Conservation (phyloP, 2,797 vertebrate genomes). For the Furcifer pardalis region DNA sequence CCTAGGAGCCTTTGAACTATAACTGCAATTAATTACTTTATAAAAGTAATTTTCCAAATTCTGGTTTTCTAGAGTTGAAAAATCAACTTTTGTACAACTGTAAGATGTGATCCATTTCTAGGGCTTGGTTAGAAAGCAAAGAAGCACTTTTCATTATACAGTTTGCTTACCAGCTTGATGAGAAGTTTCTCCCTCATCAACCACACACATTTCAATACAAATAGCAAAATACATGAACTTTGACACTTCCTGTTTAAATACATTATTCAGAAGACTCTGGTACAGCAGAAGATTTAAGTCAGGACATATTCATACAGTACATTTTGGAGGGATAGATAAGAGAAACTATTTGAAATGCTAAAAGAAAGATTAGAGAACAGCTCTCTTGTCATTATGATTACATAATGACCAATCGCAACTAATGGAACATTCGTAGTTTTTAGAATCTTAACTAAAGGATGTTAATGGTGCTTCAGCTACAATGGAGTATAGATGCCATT, state of each 20-base stretch:
- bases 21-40: neutral
- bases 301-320: neutral
- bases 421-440: neutral
- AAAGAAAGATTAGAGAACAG: neutral
- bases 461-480: neutral
- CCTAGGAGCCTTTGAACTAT: neutral
- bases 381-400: neutral
- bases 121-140: neutral
- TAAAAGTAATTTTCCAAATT: neutral
- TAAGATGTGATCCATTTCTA: neutral
- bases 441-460: neutral
- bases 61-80: neutral
- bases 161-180: neutral
- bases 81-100: neutral
- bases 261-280: neutral
- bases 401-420: neutral
- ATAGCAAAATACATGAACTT: neutral
- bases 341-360: neutral
- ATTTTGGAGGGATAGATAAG: neutral
- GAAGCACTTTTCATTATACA: neutral
- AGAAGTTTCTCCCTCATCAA: neutral
- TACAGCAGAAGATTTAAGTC: neutral
- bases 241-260: neutral
- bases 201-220: neutral
- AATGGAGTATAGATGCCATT: neutral